phyloP scores from a whole-genome alignment of 1,140 invertebrate species.

The Oedothorax gibbosus region DNA sequence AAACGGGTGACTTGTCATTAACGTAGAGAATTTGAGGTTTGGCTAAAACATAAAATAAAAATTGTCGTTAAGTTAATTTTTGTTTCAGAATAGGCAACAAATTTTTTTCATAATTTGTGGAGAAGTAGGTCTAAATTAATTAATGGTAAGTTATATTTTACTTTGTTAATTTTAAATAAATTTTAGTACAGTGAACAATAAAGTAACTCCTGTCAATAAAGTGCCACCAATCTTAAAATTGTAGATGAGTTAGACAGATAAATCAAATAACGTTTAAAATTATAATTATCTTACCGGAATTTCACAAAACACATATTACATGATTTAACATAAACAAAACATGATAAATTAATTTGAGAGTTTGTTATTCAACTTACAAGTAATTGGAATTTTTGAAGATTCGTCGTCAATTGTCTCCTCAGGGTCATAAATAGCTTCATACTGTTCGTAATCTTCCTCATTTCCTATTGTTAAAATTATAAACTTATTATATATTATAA shows the following conservation, averaged over 20 bases:
- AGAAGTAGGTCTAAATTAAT: neutral
- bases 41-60: slow-evolving; percentile 4
- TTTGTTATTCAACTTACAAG: neutral
- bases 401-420: slow-evolving; percentile 34
- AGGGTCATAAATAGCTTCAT: slow-evolving; percentile 14
- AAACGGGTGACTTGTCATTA: slow-evolving; percentile 23
- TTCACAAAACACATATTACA: neutral
- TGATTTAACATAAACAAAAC: neutral
- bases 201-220: too few species aligned
- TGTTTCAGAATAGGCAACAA: neutral
- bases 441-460: slow-evolving; percentile 53
- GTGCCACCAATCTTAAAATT: too few species aligned
- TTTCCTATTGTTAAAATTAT: slow-evolving; percentile 23
- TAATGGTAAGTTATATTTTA: neutral
- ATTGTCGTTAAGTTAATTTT: slow-evolving; percentile 2
- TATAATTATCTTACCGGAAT: too few species aligned
- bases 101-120: neutral
- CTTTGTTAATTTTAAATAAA: too few species aligned
- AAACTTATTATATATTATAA: neutral
- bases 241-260: too few species aligned
- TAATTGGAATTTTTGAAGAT: slow-evolving; percentile 11
- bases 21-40: slow-evolving; percentile 36
- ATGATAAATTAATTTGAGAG: neutral
- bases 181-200: too few species aligned
- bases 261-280: too few species aligned